Conservation (phyloP, 1,140 invertebrate genomes). For the Sesamia nonagrioides region DNA sequence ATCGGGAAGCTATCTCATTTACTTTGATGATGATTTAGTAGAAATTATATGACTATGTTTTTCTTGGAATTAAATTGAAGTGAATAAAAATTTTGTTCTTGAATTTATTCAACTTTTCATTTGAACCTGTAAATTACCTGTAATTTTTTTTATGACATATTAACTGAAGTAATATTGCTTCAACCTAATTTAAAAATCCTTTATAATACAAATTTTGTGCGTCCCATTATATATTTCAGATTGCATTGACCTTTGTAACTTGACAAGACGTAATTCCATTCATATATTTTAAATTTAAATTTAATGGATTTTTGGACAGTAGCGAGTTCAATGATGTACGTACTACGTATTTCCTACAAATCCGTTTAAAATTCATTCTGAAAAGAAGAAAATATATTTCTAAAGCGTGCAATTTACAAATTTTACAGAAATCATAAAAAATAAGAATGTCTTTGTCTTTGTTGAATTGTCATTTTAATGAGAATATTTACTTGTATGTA, state of each 20-base stretch:
- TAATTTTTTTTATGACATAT: no score
- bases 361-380: no score
- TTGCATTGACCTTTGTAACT: no score
- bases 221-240: no score
- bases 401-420: no score
- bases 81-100: not conserved
- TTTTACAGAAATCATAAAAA: no score
- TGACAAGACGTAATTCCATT: not conserved
- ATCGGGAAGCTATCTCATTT: slow-evolving; percentile 9
- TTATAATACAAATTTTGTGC: not conserved
- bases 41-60: not conserved
- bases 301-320: not conserved
- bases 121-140: no score
- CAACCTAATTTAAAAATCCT: no score
- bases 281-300: not conserved
- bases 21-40: slow-evolving; percentile 13
- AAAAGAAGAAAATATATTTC: no score
- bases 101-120: not conserved
- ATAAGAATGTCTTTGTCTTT: no score
- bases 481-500: slow-evolving; percentile 18
- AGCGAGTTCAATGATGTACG: not conserved
- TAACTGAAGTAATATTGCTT: no score
- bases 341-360: not conserved
- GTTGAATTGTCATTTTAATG: no score
- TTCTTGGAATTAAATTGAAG: not conserved